Conservation (phyloP, 2,797 vertebrate species). For the Onychomys arenicola region DNA sequence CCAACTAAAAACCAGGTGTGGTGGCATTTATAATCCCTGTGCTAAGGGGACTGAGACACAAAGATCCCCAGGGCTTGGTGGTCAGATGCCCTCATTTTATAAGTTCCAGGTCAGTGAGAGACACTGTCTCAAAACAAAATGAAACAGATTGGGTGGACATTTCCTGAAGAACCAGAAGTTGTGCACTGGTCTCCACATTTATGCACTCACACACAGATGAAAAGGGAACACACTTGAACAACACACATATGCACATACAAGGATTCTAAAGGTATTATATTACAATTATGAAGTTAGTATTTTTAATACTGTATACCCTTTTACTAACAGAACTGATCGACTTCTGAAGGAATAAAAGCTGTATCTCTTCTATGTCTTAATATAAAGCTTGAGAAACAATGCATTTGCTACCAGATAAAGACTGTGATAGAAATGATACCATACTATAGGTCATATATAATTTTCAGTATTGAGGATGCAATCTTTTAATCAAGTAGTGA, state of each 20-base stretch:
- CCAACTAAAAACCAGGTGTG: not conserved
- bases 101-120: not conserved
- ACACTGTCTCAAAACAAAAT: not conserved
- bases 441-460: not conserved
- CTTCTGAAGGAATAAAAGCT: not conserved
- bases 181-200: not conserved
- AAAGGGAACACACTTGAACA: not conserved
- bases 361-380: not conserved
- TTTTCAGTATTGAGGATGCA: not conserved
- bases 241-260: not conserved
- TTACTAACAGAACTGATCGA: not conserved
- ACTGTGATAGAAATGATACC: not conserved
- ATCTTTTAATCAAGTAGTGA: constrained; percentile 9
- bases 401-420: not conserved
- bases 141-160: not conserved
- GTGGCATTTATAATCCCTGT: not conserved
- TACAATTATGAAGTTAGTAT: not conserved
- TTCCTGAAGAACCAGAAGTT: not conserved
- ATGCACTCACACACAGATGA: not conserved
- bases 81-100: not conserved
- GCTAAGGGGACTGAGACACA: not conserved
- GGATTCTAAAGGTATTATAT: not conserved
- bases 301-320: not conserved
- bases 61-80: not conserved
- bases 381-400: constrained; percentile 29